Evolutionary conservation across 1,140 invertebrate species (phyloP), one percentile per base, ranked within the genome.

Genomic region (Cydia fagiglandana): DNA sequence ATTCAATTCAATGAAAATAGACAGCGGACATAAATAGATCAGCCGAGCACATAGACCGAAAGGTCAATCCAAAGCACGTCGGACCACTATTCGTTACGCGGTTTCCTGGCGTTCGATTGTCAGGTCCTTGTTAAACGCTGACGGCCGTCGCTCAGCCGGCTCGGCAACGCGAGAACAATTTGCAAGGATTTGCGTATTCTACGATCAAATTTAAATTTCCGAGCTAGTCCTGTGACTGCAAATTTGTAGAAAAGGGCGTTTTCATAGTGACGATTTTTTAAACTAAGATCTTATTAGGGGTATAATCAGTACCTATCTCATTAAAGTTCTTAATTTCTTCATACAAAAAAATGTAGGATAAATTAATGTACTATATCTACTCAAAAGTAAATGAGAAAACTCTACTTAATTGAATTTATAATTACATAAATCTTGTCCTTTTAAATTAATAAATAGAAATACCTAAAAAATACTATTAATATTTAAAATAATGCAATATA

Each of bases 171-270:
- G 81, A 86, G 80, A 88, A 85, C 84, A 86, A 90, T 88, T 88
- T 89, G 85, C 83, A 83, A 86, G 79, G 76, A 83, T 83, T 82
- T 83, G 80, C 80, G 82, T 82, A 82, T 61, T 64, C 56, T 79
- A 64, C 78, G 78, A 84, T 81, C 81, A 84, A 85, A 86, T 83
- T 85, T 85, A 84, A 84, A 83, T 84, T 88, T 84, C 80, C 76
- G 80, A 77, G 75, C 64, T 73, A 75, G 79, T 80, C 77, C 77
- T 76, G 78, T 76, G 70, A 74, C 77, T 73, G 75, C 73, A 80
- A 81, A 80, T 80, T 41, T 79, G 78, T 76, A 17, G 70, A 73
- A 64, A 56, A 15, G 45, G 10, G 10, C 64, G 41, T 76, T 41
- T 76, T 76, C 5, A 10, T 12, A 76, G 77, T 66, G 81, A 45